Evolutionary conservation across 2,113 vertebrate genomes (phyloP).

Genomic region (Budorcas taxicolor): DNA sequence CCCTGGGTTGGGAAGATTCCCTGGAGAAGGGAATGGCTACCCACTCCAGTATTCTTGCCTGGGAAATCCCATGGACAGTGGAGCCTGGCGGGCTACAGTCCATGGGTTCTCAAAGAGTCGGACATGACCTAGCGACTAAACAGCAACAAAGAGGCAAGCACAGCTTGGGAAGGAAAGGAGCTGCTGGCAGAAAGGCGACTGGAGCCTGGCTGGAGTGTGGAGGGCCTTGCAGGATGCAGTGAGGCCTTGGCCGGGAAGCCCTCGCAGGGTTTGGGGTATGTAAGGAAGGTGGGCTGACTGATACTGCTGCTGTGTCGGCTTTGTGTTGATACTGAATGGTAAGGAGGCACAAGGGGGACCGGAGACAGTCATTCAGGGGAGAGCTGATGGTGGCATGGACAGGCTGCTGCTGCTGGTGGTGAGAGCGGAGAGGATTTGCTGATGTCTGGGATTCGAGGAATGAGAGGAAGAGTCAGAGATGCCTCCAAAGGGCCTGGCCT

Average conservation of each 20-base stretch:
- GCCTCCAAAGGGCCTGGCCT: not conserved
- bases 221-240: not conserved
- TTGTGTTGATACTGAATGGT: not conserved
- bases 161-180: not conserved
- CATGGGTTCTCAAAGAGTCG: fast-evolving
- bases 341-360: not conserved
- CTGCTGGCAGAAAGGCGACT: not conserved
- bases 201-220: not conserved
- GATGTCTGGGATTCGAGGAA: not conserved
- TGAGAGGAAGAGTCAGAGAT: not conserved
- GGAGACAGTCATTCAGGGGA: not conserved
- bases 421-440: not conserved
- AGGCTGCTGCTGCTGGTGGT: not conserved
- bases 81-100: not conserved
- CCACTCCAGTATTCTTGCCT: not conserved
- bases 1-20: not conserved
- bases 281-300: too few species aligned
- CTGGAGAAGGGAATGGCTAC: not conserved
- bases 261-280: not conserved
- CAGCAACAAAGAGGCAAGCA: not conserved
- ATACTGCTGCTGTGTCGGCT: not conserved
- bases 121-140: not conserved
- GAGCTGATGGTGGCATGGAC: fast-evolving
- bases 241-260: not conserved
- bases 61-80: not conserved